Evolutionary conservation across 23 tunicate genomes (phyloP).

Genomic region (Ascidia mentula): DNA sequence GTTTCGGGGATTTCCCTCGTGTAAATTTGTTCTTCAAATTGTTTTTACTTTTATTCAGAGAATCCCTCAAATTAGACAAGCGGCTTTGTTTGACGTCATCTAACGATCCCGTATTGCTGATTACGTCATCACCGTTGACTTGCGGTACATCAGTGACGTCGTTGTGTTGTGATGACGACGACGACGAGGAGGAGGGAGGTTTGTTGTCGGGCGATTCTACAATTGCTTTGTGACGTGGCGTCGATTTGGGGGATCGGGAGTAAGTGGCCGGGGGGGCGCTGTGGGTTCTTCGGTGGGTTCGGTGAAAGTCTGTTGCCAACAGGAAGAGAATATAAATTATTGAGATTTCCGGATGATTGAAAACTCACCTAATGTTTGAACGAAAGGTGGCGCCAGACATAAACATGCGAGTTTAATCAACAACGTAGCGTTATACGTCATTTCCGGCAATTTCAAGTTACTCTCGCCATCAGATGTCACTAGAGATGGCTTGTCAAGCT

Average conservation of each 20-base stretch:
- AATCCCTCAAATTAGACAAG: neutral
- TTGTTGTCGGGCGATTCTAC: neutral
- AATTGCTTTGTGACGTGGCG: slow-evolving; percentile 31
- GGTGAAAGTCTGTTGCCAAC: neutral
- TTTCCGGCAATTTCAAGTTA: neutral
- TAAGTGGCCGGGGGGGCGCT: slow-evolving; percentile 69
- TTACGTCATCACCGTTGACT: neutral
- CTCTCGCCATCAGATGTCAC: neutral
- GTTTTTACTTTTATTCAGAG: neutral
- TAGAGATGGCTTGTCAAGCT: neutral
- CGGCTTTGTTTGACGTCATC: neutral
- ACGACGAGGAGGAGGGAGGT: neutral
- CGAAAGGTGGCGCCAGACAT: neutral
- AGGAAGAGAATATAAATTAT: neutral
- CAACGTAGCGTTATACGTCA: neutral
- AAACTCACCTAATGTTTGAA: neutral
- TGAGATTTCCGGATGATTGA: neutral
- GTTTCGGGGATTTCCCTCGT: slow-evolving; percentile 24
- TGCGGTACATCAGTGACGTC: neutral
- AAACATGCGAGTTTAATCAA: neutral
- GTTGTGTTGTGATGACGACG: neutral
- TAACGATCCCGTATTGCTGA: neutral
- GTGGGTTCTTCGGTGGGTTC: slow-evolving; percentile 61
- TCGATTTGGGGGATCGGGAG: slow-evolving; percentile 31
- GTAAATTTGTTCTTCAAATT: slow-evolving; percentile 18